phyloP scores from a whole-genome alignment of 2,888 invertebrate species.

The Subacronicta megacephala region DNA sequence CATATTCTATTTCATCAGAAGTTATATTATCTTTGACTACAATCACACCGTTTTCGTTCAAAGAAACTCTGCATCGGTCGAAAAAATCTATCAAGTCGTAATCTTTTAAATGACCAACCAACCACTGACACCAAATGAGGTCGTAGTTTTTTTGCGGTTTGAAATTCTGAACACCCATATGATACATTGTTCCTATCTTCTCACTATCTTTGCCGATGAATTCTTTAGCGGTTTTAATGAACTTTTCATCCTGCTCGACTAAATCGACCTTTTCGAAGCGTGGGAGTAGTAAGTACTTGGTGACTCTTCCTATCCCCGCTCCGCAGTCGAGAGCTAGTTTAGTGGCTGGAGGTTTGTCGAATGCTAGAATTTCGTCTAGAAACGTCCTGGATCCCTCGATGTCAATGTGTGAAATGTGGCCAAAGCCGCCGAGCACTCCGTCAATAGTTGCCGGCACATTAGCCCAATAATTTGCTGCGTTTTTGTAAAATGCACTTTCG shows the following conservation, averaged over 20 bases:
- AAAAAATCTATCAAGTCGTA: constrained; percentile 94
- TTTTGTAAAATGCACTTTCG: constrained; percentile 90
- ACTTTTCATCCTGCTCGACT: constrained; percentile 96
- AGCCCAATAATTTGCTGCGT: constrained; percentile 96
- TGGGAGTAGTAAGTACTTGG: constrained; percentile 94
- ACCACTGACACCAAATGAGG: constrained; percentile 99
- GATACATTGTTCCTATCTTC: constrained; percentile 92
- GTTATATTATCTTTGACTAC: constrained; percentile 93
- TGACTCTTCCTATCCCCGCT: constrained; percentile 98
- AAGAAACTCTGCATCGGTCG: constrained; percentile 88
- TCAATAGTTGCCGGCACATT: constrained; percentile 95
- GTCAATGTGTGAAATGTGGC: constrained; percentile 95
- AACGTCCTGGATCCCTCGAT: constrained; percentile 96
- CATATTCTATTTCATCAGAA: constrained; percentile 91
- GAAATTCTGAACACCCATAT: constrained; percentile 95
- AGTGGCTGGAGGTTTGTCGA: constrained; percentile 88
- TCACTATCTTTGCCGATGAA: constrained; percentile 75
- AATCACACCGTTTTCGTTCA: constrained; percentile 72
- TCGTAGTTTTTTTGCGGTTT: constrained; percentile 95
- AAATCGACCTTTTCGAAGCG: constrained; percentile 96
- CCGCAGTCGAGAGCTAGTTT: constrained; percentile 97
- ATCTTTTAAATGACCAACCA: constrained; percentile 96
- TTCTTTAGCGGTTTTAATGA: constrained; percentile 93
- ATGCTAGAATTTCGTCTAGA: constrained; percentile 86
- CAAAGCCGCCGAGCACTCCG: constrained; percentile 98